These are phyloP conservation scores for Lota lota DNA, from an alignment of 2,113 vertebrate genomes.

Conservation along the genomic window DNA sequence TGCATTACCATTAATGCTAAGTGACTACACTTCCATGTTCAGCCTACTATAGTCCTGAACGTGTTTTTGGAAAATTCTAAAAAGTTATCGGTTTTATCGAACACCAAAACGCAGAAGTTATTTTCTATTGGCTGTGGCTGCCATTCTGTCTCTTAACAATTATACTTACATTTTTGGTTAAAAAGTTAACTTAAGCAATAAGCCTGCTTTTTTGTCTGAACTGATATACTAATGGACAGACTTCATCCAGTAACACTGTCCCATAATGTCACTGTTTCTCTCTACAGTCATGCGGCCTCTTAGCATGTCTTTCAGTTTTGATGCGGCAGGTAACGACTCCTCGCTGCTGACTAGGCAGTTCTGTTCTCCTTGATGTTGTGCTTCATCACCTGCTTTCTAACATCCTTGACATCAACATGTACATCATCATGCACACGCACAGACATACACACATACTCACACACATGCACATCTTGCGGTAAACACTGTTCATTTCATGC, in stretches of 20 bases:
- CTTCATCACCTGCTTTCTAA: constrained; percentile 49
- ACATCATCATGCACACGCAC: neutral
- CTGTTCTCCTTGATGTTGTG: constrained; percentile 60
- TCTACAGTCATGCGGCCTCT: constrained; percentile 90
- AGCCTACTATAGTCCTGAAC: constrained; percentile 1
- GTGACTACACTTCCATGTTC: constrained; percentile 38
- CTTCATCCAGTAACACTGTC: neutral
- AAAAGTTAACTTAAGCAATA: too few relatives aligned
- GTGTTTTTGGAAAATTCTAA: neutral
- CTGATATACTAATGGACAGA: neutral
- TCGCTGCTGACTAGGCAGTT: constrained; percentile 72
- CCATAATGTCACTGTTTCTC: constrained; percentile 71
- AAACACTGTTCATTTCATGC: constrained; percentile 47
- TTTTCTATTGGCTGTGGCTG: too few relatives aligned
- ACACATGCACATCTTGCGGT: constrained; percentile 1
- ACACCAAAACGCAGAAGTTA: too few relatives aligned
- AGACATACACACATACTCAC: neutral
- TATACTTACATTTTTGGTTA: too few relatives aligned
- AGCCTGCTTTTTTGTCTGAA: too few relatives aligned
- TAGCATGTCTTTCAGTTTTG: constrained; percentile 99
- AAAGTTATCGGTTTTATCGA: too few relatives aligned
- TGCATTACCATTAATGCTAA: constrained; percentile 30
- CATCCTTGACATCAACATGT: neutral
- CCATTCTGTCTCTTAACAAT: too few relatives aligned
- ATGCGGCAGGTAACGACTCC: constrained; percentile 92